A percentile compares a stretch with the other conserved stretches of the same genome.
phyloP scores from a whole-genome alignment of 2,113 vertebrate species.

The Rhinopomastus cyanomelas region DNA sequence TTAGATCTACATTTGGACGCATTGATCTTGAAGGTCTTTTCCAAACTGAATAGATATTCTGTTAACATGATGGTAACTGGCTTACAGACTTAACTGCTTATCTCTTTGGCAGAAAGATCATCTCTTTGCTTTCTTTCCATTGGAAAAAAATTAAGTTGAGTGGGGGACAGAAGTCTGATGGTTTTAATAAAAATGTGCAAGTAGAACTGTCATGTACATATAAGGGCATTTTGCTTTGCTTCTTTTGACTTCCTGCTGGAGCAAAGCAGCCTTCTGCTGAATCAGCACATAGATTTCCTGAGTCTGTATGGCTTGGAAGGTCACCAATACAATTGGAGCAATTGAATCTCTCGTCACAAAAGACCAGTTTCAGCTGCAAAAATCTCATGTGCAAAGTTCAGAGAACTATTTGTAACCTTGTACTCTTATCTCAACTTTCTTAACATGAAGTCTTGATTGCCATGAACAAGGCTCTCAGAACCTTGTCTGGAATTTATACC shows the following conservation, averaged over 20 bases:
- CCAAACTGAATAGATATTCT: too few relatives aligned
- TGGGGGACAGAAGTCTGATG: too few relatives aligned
- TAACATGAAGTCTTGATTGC: not conserved
- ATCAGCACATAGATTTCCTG: not conserved
- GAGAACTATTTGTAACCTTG: not conserved
- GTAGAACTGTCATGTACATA: not conserved
- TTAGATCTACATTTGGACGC: too few relatives aligned
- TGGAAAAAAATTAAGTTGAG: not conserved
- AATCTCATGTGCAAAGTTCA: not conserved
- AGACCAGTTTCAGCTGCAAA: not conserved
- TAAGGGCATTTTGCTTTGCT: not conserved
- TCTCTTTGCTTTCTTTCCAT: not conserved
- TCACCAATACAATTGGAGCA: not conserved
- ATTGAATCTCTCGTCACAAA: not conserved
- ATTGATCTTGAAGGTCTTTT: too few relatives aligned
- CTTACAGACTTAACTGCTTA: not conserved
- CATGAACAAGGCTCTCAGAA: not conserved
- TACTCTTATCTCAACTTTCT: not conserved
- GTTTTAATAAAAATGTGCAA: not conserved
- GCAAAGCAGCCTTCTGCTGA: not conserved
- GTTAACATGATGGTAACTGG: not conserved
- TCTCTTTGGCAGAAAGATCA: not conserved
- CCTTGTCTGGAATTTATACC: not conserved
- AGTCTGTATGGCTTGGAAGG: not conserved
- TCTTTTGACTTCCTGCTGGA: not conserved